phyloP scores from a whole-genome alignment of 2,888 invertebrate genomes.

The Pristionchus mayeri region DNA sequence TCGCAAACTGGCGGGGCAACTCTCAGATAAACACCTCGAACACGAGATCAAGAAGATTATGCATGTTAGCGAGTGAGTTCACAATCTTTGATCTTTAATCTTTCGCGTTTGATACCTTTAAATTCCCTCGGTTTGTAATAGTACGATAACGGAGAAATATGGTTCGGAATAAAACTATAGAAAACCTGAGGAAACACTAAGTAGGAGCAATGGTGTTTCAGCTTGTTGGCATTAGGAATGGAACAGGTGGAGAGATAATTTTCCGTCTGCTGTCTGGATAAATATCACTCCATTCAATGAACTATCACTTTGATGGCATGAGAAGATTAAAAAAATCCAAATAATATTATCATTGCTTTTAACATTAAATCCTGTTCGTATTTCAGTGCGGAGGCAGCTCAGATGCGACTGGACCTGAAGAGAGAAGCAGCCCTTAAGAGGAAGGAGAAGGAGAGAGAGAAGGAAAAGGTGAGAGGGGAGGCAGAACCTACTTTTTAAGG shows the following conservation, averaged over 20 bases:
- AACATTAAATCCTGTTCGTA: no score
- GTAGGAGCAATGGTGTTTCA: no score
- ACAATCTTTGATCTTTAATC: not conserved
- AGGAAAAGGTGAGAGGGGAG: not conserved
- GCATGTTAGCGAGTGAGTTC: not conserved
- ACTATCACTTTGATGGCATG: no score
- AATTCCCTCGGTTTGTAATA: no score
- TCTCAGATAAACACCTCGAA: not conserved
- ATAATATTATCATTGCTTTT: no score
- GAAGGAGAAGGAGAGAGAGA: not conserved
- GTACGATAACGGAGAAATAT: no score
- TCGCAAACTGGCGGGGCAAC: not conserved
- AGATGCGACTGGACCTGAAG: slow-evolving; percentile 16
- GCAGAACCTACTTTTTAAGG: no score
- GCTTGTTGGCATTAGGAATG: not conserved
- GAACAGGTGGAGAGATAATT: not conserved
- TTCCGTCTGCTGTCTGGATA: no score
- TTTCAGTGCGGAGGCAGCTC: not conserved
- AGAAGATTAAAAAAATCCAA: no score
- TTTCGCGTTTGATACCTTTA: no score
- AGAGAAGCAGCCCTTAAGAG: not conserved
- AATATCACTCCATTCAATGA: no score
- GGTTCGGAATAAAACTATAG: no score
- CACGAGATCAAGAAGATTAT: not conserved
- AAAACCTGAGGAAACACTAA: not conserved